These are phyloP conservation scores for Chiloscyllium plagiosum DNA, from an alignment of 2,113 vertebrate genomes.

Conservation along the genomic window DNA sequence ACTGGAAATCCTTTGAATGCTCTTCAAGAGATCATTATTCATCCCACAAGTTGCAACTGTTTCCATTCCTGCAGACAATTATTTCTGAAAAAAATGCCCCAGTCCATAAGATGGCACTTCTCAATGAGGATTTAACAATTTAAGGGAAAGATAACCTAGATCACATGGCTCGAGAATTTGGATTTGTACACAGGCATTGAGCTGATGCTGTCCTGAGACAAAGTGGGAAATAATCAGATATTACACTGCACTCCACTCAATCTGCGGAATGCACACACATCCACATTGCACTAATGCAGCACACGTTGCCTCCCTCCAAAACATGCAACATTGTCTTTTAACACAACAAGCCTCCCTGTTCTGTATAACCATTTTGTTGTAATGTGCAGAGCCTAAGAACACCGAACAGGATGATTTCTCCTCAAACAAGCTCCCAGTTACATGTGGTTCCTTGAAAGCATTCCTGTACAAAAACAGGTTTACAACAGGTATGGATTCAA, in stretches of 20 bases:
- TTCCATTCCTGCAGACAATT: background rate
- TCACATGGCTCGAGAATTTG: background rate
- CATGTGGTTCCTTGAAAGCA: background rate
- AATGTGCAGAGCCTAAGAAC: too few relatives aligned
- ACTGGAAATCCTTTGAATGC: background rate
- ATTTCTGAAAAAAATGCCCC: background rate
- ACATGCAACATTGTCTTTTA: background rate
- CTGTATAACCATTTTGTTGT: background rate
- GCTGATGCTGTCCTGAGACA: background rate
- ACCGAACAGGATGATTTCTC: background rate
- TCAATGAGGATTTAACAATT: background rate
- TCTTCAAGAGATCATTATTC: background rate
- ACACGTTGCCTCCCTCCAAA: background rate
- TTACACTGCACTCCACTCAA: background rate
- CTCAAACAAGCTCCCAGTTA: background rate
- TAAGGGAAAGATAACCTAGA: background rate
- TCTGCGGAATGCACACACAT: background rate
- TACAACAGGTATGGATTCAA: constrained; percentile 7
- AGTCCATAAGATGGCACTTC: background rate
- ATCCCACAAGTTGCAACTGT: background rate
- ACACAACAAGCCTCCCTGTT: background rate
- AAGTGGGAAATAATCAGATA: background rate
- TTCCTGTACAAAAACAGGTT: background rate
- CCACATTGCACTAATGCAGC: too few relatives aligned
- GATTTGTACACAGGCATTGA: background rate